Conservation (phyloP, 53 echinoderm and acorn worm species). For the Apostichopus leukothele region DNA sequence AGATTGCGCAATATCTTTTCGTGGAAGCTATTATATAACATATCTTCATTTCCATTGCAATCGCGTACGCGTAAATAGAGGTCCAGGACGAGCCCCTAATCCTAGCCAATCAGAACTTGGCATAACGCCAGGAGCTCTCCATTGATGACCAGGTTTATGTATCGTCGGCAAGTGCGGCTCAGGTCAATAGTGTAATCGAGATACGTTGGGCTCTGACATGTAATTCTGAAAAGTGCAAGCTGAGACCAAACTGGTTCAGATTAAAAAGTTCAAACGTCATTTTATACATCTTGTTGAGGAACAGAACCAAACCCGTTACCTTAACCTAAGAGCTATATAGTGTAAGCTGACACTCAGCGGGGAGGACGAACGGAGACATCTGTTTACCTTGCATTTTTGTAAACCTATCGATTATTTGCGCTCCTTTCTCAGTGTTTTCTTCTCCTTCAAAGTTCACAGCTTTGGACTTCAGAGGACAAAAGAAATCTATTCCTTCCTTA, state of each 20-base stretch:
- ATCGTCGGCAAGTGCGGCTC: neutral
- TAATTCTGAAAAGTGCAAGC: neutral
- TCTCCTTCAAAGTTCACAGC: too few relatives aligned
- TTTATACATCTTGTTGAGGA: neutral
- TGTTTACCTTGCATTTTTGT: neutral
- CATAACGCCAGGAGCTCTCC: neutral
- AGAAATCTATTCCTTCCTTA: too few relatives aligned
- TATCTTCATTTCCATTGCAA: neutral
- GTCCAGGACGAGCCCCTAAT: neutral
- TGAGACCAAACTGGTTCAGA: too few relatives aligned
- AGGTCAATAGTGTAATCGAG: neutral
- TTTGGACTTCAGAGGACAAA: too few relatives aligned
- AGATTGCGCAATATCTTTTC: neutral
- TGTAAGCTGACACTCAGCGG: constrained; percentile 14
- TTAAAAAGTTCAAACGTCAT: neutral
- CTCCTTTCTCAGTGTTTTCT: neutral
- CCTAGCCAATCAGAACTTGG: neutral
- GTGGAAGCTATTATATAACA: neutral
- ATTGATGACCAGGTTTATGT: neutral
- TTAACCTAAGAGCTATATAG: neutral
- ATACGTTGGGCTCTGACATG: neutral
- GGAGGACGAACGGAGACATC: neutral
- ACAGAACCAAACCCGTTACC: neutral
- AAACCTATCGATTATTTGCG: neutral
- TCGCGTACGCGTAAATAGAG: neutral